Conservation (phyloP, 1,140 invertebrate genomes). For the Medauroidea extradentata region DNA sequence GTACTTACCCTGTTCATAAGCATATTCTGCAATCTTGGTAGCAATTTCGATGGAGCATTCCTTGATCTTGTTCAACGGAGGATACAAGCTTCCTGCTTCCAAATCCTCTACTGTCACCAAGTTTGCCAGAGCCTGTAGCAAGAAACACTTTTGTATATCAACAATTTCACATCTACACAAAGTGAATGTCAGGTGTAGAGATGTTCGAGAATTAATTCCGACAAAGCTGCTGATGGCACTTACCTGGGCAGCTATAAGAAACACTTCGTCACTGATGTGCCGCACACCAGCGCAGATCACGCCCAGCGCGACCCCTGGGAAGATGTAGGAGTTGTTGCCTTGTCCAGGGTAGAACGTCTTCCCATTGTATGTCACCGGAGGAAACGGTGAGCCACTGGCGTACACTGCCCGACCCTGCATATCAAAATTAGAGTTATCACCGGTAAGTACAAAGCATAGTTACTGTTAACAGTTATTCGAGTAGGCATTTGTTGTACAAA, state of each 20-base stretch:
- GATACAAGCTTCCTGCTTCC: constrained; percentile 69
- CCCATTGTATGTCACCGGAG: constrained; percentile 68
- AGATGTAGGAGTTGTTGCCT: constrained; percentile 96
- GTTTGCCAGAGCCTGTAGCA: constrained; percentile 61
- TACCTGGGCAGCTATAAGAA: constrained; percentile 77
- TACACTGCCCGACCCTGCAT: constrained; percentile 80
- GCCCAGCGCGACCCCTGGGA: constrained; percentile 88
- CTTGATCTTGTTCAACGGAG: constrained; percentile 65
- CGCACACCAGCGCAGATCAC: constrained; percentile 82
- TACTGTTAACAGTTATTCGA: background rate
- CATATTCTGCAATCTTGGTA: constrained; percentile 61
- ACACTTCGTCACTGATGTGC: constrained; percentile 85
- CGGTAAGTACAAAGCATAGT: background rate
- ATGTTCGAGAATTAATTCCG: too few relatives aligned
- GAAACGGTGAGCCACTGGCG: constrained; percentile 90
- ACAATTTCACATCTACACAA: too few relatives aligned
- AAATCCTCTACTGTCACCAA: constrained; percentile 65
- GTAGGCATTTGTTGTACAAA: too few relatives aligned
- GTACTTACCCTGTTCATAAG: constrained; percentile 61
- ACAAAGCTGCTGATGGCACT: too few relatives aligned
- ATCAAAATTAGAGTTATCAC: background rate
- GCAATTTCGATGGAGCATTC: constrained; percentile 72
- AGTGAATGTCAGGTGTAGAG: too few relatives aligned
- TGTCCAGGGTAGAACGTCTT: constrained; percentile 85
- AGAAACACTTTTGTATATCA: background rate